A percentile compares a stretch with the other conserved stretches of the same genome.
Evolutionary conservation across 2,797 vertebrate species (phyloP).

Genomic region (Denticeps clupeoides): DNA sequence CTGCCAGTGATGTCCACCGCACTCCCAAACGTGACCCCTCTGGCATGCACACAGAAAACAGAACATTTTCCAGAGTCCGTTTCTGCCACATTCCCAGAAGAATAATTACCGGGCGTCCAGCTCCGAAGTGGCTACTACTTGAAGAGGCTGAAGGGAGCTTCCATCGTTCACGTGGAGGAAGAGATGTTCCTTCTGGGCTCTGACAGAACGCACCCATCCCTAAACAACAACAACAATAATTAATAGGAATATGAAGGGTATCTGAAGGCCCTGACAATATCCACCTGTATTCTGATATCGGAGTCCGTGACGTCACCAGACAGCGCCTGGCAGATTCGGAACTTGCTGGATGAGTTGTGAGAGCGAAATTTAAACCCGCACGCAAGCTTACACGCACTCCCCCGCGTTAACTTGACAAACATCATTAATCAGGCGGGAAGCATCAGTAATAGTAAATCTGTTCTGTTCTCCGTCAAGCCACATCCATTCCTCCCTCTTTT

Average conservation of each 20-base stretch:
- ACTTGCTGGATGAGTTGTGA: slow-evolving; percentile 11
- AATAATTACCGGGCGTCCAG: slow-evolving; percentile 55
- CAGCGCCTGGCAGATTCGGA: slow-evolving; percentile 22
- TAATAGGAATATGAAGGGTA: too few relatives aligned
- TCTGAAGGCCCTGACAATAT: too few relatives aligned
- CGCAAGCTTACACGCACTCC: too few relatives aligned
- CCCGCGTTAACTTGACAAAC: too few relatives aligned
- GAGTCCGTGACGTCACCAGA: slow-evolving; percentile 14
- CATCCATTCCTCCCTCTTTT: not conserved
- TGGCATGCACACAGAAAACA: slow-evolving; percentile 29
- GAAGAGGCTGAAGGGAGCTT: slow-evolving; percentile 73
- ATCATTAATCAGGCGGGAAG: not conserved
- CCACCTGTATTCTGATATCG: slow-evolving; percentile 30
- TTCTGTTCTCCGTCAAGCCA: not conserved
- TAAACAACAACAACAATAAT: slow-evolving; percentile 30
- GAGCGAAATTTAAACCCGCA: slow-evolving; percentile 5
- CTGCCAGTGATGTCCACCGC: slow-evolving; percentile 76
- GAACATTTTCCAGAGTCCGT: not conserved
- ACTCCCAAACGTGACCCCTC: slow-evolving; percentile 75
- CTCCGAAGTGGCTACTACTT: slow-evolving; percentile 69
- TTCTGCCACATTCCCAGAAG: not conserved
- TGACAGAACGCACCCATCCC: slow-evolving; percentile 88
- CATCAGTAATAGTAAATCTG: not conserved
- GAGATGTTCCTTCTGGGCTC: slow-evolving; percentile 77
- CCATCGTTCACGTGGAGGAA: slow-evolving; percentile 90